Evolutionary conservation across 2,797 vertebrate species (phyloP).

Genomic region (Pipistrellus nathusii): DNA sequence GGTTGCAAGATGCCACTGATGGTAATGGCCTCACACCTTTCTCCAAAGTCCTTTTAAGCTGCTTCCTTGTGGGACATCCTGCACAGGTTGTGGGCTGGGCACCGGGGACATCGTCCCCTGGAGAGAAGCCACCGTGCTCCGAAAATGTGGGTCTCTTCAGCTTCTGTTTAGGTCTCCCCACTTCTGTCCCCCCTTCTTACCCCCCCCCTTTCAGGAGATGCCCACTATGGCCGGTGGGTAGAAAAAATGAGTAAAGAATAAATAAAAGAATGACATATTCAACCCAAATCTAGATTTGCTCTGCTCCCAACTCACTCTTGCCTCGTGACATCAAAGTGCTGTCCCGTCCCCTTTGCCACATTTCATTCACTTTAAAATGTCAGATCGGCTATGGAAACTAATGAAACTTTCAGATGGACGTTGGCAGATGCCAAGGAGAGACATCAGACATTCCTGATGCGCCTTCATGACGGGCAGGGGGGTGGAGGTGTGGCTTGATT

Average conservation of each 20-base stretch:
- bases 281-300: not conserved
- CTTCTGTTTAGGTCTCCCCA: not conserved
- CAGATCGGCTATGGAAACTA: not conserved
- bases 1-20: not conserved
- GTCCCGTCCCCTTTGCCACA: not conserved
- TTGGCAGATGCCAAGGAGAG: not conserved
- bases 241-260: not conserved
- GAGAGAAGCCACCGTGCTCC: not conserved
- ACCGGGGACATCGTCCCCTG: too few relatives aligned
- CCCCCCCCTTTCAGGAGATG: not conserved
- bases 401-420: not conserved
- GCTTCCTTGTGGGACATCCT: too few relatives aligned
- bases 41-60: not conserved
- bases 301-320: not conserved
- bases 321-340: not conserved
- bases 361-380: not conserved
- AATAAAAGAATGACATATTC: not conserved
- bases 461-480: not conserved
- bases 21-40: rapidly evolving
- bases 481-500: not conserved
- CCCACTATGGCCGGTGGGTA: not conserved
- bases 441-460: not conserved
- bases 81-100: not conserved
- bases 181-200: too few relatives aligned
- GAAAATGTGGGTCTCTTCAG: not conserved